Evolutionary conservation across 2,888 invertebrate species (phyloP).

Genomic region (Synanthedon formicaeformis): DNA sequence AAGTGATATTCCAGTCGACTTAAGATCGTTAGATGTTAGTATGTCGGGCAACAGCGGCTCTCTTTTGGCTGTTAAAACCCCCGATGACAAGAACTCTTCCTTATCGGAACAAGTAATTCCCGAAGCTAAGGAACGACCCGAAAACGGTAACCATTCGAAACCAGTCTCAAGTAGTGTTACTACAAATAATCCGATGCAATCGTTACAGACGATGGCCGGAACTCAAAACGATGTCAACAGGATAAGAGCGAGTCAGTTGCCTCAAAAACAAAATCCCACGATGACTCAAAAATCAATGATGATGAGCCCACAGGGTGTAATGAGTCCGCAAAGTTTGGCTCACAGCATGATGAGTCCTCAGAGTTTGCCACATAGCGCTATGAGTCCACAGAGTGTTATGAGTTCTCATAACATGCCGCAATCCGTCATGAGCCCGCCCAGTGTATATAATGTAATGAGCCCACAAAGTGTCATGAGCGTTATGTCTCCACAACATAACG

Average conservation of each 20-base stretch:
- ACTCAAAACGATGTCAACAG: slow-evolving; percentile 53
- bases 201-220: slow-evolving; percentile 54
- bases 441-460: slow-evolving; percentile 58
- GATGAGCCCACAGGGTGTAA: slow-evolving; percentile 47
- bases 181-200: slow-evolving; percentile 47
- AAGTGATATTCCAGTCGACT: slow-evolving; percentile 70
- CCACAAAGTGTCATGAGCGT: slow-evolving; percentile 63
- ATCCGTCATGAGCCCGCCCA: slow-evolving; percentile 57
- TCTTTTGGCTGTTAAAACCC: slow-evolving; percentile 47
- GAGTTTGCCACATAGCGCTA: slow-evolving; percentile 55
- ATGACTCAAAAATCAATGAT: slow-evolving; percentile 51
- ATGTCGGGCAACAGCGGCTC: slow-evolving; percentile 65
- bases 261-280: slow-evolving; percentile 43
- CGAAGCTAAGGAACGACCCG: slow-evolving; percentile 43
- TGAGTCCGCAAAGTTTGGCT: slow-evolving; percentile 52
- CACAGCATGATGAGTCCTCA: slow-evolving; percentile 61
- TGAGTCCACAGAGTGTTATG: slow-evolving; percentile 61
- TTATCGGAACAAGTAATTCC: slow-evolving; percentile 57
- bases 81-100: slow-evolving; percentile 48
- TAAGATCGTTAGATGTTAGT: slow-evolving; percentile 68
- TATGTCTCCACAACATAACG: slow-evolving; percentile 62
- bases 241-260: slow-evolving; percentile 39
- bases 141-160: slow-evolving; percentile 25
- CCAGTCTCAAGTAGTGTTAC: slow-evolving; percentile 26
- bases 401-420: slow-evolving; percentile 50